Conservation (phyloP, 2,888 invertebrate genomes). For the Sphaerophoria rueppellii region DNA sequence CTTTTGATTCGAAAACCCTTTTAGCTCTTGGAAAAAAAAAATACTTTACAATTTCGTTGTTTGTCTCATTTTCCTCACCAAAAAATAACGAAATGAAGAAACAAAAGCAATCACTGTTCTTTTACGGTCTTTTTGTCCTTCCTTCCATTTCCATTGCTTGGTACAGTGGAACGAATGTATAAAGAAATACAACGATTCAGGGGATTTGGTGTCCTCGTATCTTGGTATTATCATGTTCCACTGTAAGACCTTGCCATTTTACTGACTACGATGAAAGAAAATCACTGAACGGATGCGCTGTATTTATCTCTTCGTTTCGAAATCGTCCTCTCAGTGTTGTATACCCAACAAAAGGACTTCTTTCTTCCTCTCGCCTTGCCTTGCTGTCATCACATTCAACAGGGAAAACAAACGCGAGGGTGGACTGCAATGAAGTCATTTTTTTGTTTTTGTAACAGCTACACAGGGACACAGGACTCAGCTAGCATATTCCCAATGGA, state of each 20-base stretch:
- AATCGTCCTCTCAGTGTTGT: constrained; percentile 49
- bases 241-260: background rate
- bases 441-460: background rate
- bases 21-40: constrained; percentile 24
- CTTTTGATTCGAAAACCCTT: constrained; percentile 64
- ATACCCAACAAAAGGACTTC: constrained; percentile 9
- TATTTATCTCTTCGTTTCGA: constrained; percentile 69
- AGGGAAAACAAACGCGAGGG: background rate
- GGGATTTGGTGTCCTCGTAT: background rate
- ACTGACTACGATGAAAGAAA: constrained; percentile 43
- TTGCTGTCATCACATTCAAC: constrained; percentile 39
- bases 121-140: background rate
- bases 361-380: background rate
- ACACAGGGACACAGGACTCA: background rate
- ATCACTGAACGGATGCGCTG: constrained; percentile 66
- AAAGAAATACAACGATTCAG: too few relatives aligned
- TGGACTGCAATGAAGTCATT: constrained; percentile 61
- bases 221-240: background rate
- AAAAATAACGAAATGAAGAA: constrained; percentile 33
- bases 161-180: background rate
- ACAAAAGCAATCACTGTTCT: constrained; percentile 61
- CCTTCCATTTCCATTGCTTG: background rate
- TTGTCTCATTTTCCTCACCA: constrained; percentile 6
- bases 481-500: constrained; percentile 59
- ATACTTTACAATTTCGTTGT: constrained; percentile 5